These are phyloP conservation scores for Atopsyche davidsoni DNA, from an alignment of 1,140 invertebrate genomes.

Conservation along the genomic window DNA sequence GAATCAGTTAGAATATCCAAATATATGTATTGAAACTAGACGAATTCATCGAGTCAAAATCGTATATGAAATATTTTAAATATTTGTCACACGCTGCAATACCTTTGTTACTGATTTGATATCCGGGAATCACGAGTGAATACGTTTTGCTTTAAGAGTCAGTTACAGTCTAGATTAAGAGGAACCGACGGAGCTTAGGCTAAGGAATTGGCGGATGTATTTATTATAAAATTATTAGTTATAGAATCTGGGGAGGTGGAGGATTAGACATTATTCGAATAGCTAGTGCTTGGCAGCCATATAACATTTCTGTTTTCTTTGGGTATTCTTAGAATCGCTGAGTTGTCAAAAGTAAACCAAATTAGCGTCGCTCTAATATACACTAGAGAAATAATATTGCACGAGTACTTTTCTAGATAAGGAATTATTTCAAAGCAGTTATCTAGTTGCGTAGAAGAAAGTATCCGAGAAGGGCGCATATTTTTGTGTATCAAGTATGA, in stretches of 20 bases:
- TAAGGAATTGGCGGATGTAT: background rate
- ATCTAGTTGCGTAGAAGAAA: too few species aligned
- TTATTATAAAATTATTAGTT: slow-evolving; percentile 12
- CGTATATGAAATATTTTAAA: background rate
- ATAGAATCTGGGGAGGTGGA: slow-evolving; percentile 15
- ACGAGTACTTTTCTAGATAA: too few species aligned
- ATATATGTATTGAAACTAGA: background rate
- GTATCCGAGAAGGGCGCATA: too few species aligned
- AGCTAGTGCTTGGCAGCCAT: slow-evolving; percentile 12
- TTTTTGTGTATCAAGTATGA: too few species aligned
- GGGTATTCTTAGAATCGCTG: too few species aligned
- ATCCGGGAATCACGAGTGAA: too few species aligned
- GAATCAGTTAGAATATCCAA: slow-evolving; percentile 10
- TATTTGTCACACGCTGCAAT: background rate
- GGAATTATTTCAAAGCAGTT: too few species aligned
- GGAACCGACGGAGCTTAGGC: background rate
- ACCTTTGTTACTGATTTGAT: background rate
- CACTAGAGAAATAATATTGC: too few species aligned
- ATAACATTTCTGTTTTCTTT: background rate
- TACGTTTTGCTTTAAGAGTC: too few species aligned
- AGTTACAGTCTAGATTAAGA: background rate
- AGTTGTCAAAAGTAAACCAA: too few species aligned
- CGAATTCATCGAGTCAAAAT: background rate
- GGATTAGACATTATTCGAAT: slow-evolving; percentile 11
- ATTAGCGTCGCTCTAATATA: too few species aligned